Evolutionary conservation across 2,113 vertebrate species (phyloP).

Genomic region (Bubalus kerabau): DNA sequence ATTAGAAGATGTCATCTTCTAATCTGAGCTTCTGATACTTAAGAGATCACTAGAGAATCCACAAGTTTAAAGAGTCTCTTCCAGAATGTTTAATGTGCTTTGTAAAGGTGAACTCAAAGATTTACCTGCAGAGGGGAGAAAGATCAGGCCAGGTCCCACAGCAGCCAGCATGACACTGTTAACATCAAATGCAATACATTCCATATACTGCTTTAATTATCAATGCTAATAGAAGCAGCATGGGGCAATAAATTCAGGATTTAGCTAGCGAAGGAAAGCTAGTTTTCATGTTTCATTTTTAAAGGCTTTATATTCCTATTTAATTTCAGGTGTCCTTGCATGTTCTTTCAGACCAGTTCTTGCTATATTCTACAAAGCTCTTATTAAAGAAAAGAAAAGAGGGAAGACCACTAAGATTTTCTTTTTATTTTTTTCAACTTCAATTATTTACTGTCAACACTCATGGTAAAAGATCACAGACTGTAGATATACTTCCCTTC

Average conservation of each 20-base stretch:
- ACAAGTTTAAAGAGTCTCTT: constrained; percentile 52
- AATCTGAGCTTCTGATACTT: constrained; percentile 54
- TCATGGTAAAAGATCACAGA: not conserved
- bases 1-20: constrained; percentile 42
- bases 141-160: constrained; percentile 50
- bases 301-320: constrained; percentile 52
- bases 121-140: constrained; percentile 58
- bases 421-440: constrained; percentile 16
- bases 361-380: constrained; percentile 22
- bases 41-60: constrained; percentile 53
- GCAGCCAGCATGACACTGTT: constrained; percentile 48
- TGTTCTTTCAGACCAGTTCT: constrained; percentile 29
- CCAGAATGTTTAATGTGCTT: constrained; percentile 51
- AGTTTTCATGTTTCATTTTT: constrained; percentile 68
- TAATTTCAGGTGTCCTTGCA: constrained; percentile 63
- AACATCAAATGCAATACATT: constrained; percentile 62
- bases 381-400: constrained; percentile 15
- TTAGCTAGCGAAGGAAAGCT: constrained; percentile 34
- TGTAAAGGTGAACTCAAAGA: constrained; percentile 67
- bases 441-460: not conserved
- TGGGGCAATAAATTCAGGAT: constrained; percentile 60
- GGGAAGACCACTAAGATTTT: not conserved
- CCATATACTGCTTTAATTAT: constrained; percentile 66
- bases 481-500: not conserved
- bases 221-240: constrained; percentile 68